Base-by-base conservation (phyloP, 2,113 vertebrate species). In the Tretioscincus oriximinensis region DNA sequence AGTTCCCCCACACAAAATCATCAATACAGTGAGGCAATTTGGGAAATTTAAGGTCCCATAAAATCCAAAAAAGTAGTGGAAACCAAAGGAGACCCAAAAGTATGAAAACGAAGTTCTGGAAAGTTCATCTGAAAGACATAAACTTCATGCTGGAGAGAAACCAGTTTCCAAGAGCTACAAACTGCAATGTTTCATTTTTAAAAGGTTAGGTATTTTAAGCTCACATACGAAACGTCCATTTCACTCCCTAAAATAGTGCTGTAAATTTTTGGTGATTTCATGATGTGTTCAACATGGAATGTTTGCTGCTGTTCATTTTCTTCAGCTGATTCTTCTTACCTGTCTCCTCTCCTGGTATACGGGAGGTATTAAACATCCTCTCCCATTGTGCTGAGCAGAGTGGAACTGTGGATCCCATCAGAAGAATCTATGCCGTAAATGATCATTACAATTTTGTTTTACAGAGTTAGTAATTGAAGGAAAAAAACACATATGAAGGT, bases 341-440 rank as follows among this genome's bases (percentile, higher is more conserved):
- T 94, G 97, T 96, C 76, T 99, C 97, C 93, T 97, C 96, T 91
- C 98, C 97, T 0, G 98, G 98, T 85, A 97, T 95, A 80, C 98
- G 96, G 87, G 93, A 97, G 24, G 97, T 98, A 87, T 99, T 99
- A 94, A 99, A 99, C 96, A 98, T 96, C 71, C 93, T 93, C 90
- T 99, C 98, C 95, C 97, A 99, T 95, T 99, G 98, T 89, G 97
- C 93, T n/a, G 98, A 99, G 93, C 98, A 99, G 92, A 99, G 97
- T n/a, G 98, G 98, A 88, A 99, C 93, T 76, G 97, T 97, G 91
- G 97, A 96, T 86, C 95, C 97, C 96, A 96, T 63, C 31, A 98
- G 95, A 90, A 95, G 96, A 88, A 97, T 96, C 98, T 99, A 95
- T 24, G 84, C 81, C 65, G 1, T 29, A 88, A 83, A 85, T 0